Base-by-base conservation (phyloP, 2,888 invertebrate species). In the Hyppa rectilinea region DNA sequence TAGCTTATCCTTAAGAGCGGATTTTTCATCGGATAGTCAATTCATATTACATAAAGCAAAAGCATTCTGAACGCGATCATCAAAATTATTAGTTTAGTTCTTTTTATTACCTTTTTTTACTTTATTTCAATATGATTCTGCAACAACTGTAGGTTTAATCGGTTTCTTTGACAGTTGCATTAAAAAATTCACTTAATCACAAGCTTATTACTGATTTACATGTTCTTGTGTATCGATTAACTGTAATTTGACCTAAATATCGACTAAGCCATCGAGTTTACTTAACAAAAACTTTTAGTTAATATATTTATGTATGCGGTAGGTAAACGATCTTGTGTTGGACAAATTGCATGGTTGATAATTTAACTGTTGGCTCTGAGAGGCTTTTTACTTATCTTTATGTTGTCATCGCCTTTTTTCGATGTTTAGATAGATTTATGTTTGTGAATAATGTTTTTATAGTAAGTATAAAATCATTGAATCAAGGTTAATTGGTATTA, bases 241-340 rank as follows among this genome's bases (percentile, higher is more conserved):
- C 67, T 58, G 73, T 78, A 38, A 53, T 74, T 61, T 12, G 49
- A 64, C 78, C 79, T 52, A 64, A 47, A 77, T 73, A 78, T 71
- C 53, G 63, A n/a, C 20, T 34, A 52, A 59, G 12, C 29, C n/a
- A 55, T 72, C 63, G 12, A 12, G 55, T 63, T 56, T 78, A 64
- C 63, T 61, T 47, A 36, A 77, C 62, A 78, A 72, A 77, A 79
- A 59, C 60, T 61, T 56, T 75, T 70, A 31, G 72, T 58, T 70
- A 69, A 55, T 63, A 63, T 78, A 63, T 77, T 71, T 67, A 67
- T 67, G 65, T 36, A 71, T 74, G 77, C 70, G 80, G 80, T 83
- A 78, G 80, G 80, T 71, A 71, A 72, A 62, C 49, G 45, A 59
- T 63, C 31, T 50, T 9, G 9, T 31, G 23, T 62, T 82, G 43